Evolutionary conservation across 1,140 invertebrate genomes (phyloP), one percentile per base, ranked within the genome.

Genomic region (Bombus confusus): DNA sequence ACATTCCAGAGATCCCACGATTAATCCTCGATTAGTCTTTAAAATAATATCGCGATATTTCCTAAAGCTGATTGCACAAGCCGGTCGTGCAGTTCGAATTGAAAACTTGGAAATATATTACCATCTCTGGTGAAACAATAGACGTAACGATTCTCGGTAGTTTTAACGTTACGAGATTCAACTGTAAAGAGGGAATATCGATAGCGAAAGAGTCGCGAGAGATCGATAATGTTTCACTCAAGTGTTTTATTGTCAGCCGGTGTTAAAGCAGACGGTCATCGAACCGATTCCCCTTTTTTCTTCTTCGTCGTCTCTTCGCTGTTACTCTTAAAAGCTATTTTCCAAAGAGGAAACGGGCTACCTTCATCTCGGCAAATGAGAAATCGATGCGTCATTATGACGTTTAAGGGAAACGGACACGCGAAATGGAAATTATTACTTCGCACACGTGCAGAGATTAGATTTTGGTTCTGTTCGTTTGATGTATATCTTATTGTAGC

Each of bases 171-270:
- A 79, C 62, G 62, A 43, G 59, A 79, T 79, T 12, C 59, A 28
- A 47, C 39, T 3, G 4, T 25, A 25, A 10, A 43, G 47, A 34
- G 62, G 31, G 62, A 79, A 79, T 22, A 39, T 37, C 34, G 76
- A 66, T 66, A 62, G 10, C 31, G 43, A 59, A 80, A 80, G 79
- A 68, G 41, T 52, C 34, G 59, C 73, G 73, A n/a, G 71, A 43
- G 81, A 83, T 83, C 81, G 81, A 83, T 83, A 74, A 74, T 83
- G 64, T 83, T 77, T 66, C 72, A 57, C 81, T 77, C 25, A 68
- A 69, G 81, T 83, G 73, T 83, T 52, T 83, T 74, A 83, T 77
- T 83, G 73, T 83, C 25, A 37, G 59, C 8, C 43, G 43, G 71
- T n/a, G 71, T 74, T 47, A 39, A 64, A 73, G 81, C 57, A 34